A percentile compares a stretch with the other conserved stretches of the same genome.
These are phyloP conservation scores for Engystomops pustulosus DNA, from an alignment of 2,113 vertebrate species.

Conservation along the genomic window DNA sequence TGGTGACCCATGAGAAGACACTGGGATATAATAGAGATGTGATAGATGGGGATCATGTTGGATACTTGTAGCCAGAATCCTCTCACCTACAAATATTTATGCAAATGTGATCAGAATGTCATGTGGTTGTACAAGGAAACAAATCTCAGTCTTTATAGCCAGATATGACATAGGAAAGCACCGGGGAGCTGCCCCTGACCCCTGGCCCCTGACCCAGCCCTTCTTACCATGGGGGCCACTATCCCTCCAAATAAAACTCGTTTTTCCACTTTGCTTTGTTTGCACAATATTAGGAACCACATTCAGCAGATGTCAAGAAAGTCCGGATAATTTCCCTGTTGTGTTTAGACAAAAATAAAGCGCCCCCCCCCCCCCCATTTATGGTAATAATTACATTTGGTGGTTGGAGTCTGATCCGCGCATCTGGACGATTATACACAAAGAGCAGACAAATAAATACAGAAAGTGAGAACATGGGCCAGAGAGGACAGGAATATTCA, in stretches of 20 bases:
- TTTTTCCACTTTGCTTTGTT: background rate
- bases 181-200: too few species aligned
- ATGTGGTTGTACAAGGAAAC: background rate
- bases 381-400: conserved; percentile 11
- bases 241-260: background rate
- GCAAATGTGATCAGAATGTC: background rate
- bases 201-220: too few species aligned
- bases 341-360: background rate
- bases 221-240: too few species aligned
- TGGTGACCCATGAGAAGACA: too few species aligned
- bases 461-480: background rate
- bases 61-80: too few species aligned
- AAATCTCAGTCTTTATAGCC: background rate
- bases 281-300: background rate
- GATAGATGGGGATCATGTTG: too few species aligned
- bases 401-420: background rate
- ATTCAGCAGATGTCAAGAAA: background rate
- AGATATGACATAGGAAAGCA: too few species aligned
- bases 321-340: background rate
- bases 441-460: conserved; percentile 7
- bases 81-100: background rate
- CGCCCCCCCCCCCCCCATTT: background rate
- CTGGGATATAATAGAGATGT: too few species aligned
- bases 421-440: conserved; percentile 23
- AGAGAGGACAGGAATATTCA: background rate